Conservation (phyloP, 2,888 invertebrate genomes). For the Andrena camellia region DNA sequence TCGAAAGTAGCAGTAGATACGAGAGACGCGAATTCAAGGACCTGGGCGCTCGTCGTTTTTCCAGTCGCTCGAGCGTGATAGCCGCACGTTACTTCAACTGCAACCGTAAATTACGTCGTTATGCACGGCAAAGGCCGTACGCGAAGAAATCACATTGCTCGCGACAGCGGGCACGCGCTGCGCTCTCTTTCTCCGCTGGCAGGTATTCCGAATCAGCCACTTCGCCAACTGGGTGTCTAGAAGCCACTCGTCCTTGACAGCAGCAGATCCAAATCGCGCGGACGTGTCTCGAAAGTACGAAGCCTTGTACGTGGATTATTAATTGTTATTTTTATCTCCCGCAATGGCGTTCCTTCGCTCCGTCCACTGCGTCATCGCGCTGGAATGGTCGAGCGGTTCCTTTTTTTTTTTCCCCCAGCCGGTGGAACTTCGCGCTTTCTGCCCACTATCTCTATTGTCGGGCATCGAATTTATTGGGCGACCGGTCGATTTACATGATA, state of each 20-base stretch:
- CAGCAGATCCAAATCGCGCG: conserved; percentile 59
- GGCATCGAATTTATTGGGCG: conserved; percentile 4
- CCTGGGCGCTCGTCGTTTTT: not conserved
- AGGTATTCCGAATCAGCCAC: not conserved
- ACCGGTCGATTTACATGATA: conserved; percentile 1
- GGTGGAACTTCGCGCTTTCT: not conserved
- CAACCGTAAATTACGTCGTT: conserved; percentile 52
- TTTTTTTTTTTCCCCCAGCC: not conserved
- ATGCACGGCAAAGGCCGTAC: conserved; percentile 23
- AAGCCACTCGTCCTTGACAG: conserved; percentile 57
- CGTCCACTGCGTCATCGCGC: conserved; percentile 1
- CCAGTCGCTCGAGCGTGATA: conserved; percentile 27
- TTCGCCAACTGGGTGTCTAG: not conserved
- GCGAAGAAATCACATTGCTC: conserved; percentile 34
- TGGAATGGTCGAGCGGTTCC: not conserved
- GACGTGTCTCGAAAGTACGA: conserved; percentile 27
- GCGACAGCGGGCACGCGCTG: conserved; percentile 30
- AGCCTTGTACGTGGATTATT: conserved; percentile 59
- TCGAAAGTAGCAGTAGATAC: not conserved
- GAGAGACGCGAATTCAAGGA: not conserved
- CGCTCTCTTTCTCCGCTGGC: conserved; percentile 37
- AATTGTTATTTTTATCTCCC: conserved; percentile 63
- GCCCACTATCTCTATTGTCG: conserved; percentile 12
- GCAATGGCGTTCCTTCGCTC: conserved; percentile 21
- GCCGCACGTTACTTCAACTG: conserved; percentile 30